phyloP scores from a whole-genome alignment of 2,113 vertebrate species.

The Halichoeres trimaculatus region DNA sequence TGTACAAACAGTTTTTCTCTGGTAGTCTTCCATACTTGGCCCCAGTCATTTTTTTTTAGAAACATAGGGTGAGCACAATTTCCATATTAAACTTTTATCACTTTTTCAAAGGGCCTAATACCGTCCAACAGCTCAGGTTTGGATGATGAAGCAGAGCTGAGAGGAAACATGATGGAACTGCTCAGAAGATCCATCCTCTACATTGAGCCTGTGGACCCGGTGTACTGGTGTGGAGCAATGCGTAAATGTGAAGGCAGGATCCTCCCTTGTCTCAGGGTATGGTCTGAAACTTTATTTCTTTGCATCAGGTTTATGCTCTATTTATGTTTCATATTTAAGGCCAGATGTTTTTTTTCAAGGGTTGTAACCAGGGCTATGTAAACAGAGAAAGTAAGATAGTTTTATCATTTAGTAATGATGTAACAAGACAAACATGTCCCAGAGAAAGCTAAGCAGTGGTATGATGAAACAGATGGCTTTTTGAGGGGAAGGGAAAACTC shows the following conservation, averaged over 20 bases:
- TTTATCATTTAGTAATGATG: too few relatives aligned
- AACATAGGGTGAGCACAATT: neutral
- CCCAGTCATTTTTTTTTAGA: neutral
- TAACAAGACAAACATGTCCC: too few relatives aligned
- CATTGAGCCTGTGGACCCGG: conserved; percentile 70
- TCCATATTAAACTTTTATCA: neutral
- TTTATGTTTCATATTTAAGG: too few relatives aligned
- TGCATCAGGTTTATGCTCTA: neutral
- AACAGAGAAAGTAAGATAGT: too few relatives aligned
- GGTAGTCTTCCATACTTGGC: neutral
- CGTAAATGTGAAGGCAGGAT: conserved; percentile 72
- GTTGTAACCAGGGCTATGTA: too few relatives aligned
- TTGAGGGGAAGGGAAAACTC: too few relatives aligned
- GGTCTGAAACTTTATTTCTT: neutral
- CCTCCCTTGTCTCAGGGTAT: conserved; percentile 80
- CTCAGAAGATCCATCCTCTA: conserved; percentile 68
- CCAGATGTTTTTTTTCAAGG: too few relatives aligned
- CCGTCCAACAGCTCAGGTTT: conserved; percentile 68
- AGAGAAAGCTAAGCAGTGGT: too few relatives aligned
- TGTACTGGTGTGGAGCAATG: conserved; percentile 73
- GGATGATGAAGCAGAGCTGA: conserved; percentile 49
- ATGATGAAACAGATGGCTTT: too few relatives aligned
- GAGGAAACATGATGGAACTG: conserved; percentile 73
- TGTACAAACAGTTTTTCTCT: neutral
- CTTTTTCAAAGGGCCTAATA: conserved; percentile 62